phyloP scores from a whole-genome alignment of 2,888 invertebrate species.

The Mythimna albipuncta region DNA sequence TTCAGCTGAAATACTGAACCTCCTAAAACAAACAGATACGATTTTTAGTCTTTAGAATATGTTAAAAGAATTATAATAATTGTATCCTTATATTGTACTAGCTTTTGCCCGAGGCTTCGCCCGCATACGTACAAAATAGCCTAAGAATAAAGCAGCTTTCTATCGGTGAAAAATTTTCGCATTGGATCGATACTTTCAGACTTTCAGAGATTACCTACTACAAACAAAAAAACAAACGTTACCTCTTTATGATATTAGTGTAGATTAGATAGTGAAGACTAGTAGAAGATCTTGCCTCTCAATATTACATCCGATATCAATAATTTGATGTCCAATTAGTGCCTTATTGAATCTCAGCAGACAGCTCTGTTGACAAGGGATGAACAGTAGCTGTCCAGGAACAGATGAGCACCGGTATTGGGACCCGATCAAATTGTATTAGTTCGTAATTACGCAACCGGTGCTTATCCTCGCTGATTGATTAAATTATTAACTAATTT shows the following conservation, averaged over 20 bases:
- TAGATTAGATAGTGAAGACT: too few relatives aligned
- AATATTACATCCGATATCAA: conserved; percentile 24
- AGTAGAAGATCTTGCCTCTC: not conserved
- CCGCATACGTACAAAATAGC: too few relatives aligned
- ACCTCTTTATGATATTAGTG: too few relatives aligned
- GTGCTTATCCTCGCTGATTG: conserved; percentile 17
- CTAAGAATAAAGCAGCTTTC: too few relatives aligned
- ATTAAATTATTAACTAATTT: conserved; percentile 33
- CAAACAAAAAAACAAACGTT: too few relatives aligned
- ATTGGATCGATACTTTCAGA: too few relatives aligned
- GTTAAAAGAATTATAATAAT: not conserved
- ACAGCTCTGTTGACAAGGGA: conserved; percentile 36
- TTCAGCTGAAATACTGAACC: too few relatives aligned
- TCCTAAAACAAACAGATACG: too few relatives aligned
- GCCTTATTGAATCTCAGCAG: conserved; percentile 36
- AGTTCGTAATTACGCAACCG: conserved; percentile 25
- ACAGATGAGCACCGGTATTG: conserved; percentile 34
- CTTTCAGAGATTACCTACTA: too few relatives aligned
- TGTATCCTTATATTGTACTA: not conserved
- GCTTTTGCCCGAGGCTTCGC: too few relatives aligned
- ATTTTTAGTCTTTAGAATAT: not conserved
- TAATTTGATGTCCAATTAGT: conserved; percentile 49
- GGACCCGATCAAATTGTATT: conserved; percentile 45
- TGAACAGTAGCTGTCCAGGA: conserved; percentile 9
- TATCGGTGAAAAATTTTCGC: too few relatives aligned